Conservation (phyloP, 2,113 vertebrate species). For the Pachyramphus minor region DNA sequence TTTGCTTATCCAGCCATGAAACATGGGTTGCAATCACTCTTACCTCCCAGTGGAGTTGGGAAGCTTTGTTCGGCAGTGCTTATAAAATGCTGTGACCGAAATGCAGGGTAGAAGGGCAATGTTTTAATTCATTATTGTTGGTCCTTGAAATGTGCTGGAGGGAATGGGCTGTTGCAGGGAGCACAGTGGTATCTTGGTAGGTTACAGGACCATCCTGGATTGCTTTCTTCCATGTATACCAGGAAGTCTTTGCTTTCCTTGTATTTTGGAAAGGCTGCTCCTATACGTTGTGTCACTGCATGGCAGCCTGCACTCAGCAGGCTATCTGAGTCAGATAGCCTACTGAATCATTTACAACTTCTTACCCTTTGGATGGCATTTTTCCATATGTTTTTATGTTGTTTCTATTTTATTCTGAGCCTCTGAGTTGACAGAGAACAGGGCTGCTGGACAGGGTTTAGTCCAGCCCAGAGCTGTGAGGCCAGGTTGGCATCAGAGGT, state of each 20-base stretch:
- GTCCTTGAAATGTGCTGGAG: not conserved
- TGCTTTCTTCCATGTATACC: not conserved
- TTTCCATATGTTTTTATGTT: not conserved
- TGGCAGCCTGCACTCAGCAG: not conserved
- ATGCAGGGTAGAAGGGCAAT: not conserved
- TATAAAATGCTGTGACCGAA: not conserved
- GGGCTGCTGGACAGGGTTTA: not conserved
- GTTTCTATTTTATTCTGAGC: not conserved
- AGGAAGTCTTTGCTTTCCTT: not conserved
- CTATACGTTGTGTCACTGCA: not conserved
- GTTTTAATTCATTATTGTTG: not conserved
- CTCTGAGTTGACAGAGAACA: not conserved
- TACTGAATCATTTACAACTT: not conserved
- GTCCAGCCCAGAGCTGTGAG: accelerated
- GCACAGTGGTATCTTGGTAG: not conserved
- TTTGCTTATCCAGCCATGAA: not conserved
- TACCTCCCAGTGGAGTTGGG: not conserved
- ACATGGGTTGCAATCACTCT: not conserved
- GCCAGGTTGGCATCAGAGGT: not conserved
- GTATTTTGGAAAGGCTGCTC: not conserved
- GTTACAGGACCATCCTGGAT: not conserved
- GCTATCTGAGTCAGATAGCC: not conserved
- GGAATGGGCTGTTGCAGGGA: not conserved
- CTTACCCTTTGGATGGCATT: not conserved
- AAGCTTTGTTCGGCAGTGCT: not conserved